Base-by-base conservation (phyloP, 2,888 invertebrate genomes). In the Spilarctia lutea region DNA sequence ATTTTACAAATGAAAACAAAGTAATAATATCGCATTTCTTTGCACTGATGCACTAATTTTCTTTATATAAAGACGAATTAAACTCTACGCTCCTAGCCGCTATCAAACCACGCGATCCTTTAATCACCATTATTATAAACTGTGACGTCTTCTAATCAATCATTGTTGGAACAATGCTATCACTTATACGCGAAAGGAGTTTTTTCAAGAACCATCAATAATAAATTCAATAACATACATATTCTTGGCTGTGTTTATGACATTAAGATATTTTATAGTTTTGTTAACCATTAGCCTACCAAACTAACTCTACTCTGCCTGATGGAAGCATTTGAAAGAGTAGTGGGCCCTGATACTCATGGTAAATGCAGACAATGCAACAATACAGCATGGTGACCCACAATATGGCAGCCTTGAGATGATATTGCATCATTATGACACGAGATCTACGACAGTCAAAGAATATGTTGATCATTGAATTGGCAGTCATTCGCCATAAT, bases 1-100 rank as follows among this genome's bases (percentile, higher is more conserved):
- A 71, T 76, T 79, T 65, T 20, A 74, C 67, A 60, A 74, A 65
- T 75, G 77, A 81, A 79, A 75, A 71, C 42, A 71, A 27, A 63
- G 81, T 77, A 78, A 81, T 66, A 75, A 77, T 75, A 68, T 66
- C 74, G 70, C 78, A 74, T 75, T 80, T 35, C 65, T 74, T 66
- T 72, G 63, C 75, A 77, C 79, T 81, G 84, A 80, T 75, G 52
- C 63, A 80, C 86, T 85, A 85, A 82, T 71, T 76, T 79, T 81
- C 80, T 79, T 83, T 82, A 87, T 78, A 84, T 82, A 75, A 85
- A 84, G 83, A 85, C 77, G 79, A 83, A 79, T 81, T 81, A 76
- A 83, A 85, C 81, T 82, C 89, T 88, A 88, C 86, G 76, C 79
- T 81, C 82, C 89, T 89, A 88, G 85, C 87, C 84, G 79, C 86